Evolutionary conservation across 2,113 vertebrate genomes (phyloP).

Genomic region (Dipodomys merriami): DNA sequence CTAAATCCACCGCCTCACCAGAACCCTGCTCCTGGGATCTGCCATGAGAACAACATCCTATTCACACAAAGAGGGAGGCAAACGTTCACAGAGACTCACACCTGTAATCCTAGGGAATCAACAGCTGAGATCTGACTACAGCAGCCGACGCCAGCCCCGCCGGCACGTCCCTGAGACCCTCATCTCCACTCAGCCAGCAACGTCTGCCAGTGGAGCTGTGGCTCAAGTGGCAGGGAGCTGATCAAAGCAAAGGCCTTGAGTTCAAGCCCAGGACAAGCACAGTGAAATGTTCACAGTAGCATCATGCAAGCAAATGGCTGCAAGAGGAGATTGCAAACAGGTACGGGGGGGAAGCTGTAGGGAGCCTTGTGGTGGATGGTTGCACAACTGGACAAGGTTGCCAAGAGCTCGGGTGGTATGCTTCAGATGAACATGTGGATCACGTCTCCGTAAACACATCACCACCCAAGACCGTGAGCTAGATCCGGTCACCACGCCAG

Average conservation of each 20-base stretch:
- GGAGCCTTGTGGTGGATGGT: background rate
- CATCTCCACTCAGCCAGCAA: too few relatives aligned
- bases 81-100: background rate
- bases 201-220: too few relatives aligned
- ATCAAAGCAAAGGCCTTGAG: too few relatives aligned
- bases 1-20: background rate
- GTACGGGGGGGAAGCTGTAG: too few relatives aligned
- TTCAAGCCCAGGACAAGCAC: too few relatives aligned
- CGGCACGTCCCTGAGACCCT: too few relatives aligned
- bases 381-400: background rate
- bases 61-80: background rate
- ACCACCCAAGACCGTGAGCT: too few relatives aligned
- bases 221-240: too few relatives aligned
- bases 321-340: background rate
- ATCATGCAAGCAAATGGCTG: background rate
- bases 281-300: background rate
- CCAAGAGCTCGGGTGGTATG: background rate
- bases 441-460: background rate
- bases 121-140: too few relatives aligned
- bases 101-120: too few relatives aligned
- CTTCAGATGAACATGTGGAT: background rate
- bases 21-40: background rate
- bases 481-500: too few relatives aligned
- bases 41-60: background rate
- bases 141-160: too few relatives aligned